Conservation (phyloP, 2,888 invertebrate genomes). For the Lymantria dispar region DNA sequence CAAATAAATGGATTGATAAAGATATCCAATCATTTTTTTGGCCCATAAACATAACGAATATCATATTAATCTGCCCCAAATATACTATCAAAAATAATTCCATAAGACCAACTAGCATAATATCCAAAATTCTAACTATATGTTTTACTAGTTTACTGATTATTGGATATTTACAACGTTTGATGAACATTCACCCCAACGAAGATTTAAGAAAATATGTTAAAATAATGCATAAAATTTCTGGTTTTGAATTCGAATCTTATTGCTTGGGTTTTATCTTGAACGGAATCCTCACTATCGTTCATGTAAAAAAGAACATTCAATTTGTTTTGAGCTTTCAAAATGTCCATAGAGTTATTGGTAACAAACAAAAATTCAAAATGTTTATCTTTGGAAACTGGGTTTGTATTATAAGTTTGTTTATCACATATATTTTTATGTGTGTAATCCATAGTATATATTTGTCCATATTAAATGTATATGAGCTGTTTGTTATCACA, state of each 20-base stretch:
- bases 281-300: conserved; percentile 1
- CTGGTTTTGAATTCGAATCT: conserved; percentile 3
- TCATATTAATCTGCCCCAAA: conserved; percentile 14
- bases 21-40: conserved; percentile 17
- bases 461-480: background rate
- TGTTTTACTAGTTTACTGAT: background rate
- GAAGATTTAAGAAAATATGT: background rate
- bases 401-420: background rate
- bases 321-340: conserved; percentile 16
- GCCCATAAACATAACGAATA: conserved; percentile 22
- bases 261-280: conserved; percentile 4
- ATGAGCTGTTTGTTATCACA: background rate
- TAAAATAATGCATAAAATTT: background rate
- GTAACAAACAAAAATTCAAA: background rate
- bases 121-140: conserved; percentile 6
- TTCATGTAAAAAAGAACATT: conserved; percentile 5
- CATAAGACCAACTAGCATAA: conserved; percentile 15
- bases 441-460: background rate
- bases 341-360: conserved; percentile 10
- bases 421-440: background rate
- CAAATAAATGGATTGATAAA: conserved; percentile 14
- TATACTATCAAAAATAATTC: conserved; percentile 19
- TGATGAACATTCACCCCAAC: background rate
- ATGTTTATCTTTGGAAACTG: background rate
- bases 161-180: background rate